These are phyloP conservation scores for Paedocypris micromegethes DNA, from an alignment of 2,797 vertebrate genomes.

Conservation along the genomic window DNA sequence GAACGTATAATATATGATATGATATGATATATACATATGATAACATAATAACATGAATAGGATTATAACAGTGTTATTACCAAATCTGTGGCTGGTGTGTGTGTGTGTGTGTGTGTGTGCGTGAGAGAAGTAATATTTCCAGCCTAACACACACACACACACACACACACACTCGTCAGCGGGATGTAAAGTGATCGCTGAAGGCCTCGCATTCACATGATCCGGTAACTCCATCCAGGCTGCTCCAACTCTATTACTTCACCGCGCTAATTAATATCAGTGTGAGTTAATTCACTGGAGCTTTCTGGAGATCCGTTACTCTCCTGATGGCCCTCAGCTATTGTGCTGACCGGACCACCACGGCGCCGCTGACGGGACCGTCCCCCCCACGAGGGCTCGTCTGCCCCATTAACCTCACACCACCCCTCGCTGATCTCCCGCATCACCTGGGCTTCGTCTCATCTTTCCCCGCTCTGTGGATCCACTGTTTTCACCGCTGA, in stretches of 20 bases:
- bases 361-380: constrained; percentile 4
- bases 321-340: constrained; percentile 10
- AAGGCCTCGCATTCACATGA: not conserved
- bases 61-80: too few species aligned
- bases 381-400: constrained; percentile 15
- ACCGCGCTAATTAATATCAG: constrained; percentile 8
- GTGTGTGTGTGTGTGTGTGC: too few species aligned
- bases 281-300: constrained; percentile 14
- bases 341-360: constrained; percentile 15
- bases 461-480: too few species aligned
- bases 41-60: too few species aligned
- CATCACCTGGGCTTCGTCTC: too few species aligned
- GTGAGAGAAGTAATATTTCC: too few species aligned
- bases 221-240: constrained; percentile 12
- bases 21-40: too few species aligned
- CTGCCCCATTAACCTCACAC: not conserved
- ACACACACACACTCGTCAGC: constrained; percentile 1
- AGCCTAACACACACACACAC: not conserved
- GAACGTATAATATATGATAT: too few species aligned
- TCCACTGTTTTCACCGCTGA: too few species aligned
- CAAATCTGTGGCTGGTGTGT: too few species aligned
- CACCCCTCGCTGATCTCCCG: too few species aligned
- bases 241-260: constrained; percentile 18
- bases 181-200: too few species aligned
- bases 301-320: constrained; percentile 31